Evolutionary conservation across 2,888 invertebrate species (phyloP), one percentile per base, ranked within the genome.

Genomic region (Timema cristinae): DNA sequence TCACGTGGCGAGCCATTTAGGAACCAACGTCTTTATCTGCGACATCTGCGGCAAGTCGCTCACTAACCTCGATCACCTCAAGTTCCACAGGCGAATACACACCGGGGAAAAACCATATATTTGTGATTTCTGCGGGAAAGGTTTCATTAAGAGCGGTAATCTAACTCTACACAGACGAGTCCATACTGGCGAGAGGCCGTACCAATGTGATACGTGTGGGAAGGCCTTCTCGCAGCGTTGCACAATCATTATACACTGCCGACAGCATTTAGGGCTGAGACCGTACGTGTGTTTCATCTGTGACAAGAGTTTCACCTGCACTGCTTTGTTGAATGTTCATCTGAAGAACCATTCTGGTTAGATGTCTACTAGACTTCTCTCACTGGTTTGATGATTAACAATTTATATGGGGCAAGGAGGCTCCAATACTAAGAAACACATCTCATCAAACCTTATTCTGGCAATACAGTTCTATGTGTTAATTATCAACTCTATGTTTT

Each of bases 201-300:
- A 81, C 67, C 73, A 75, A 15, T 81, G 81, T 56, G 72, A 76
- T 48, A 77, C 78, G 13, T 81, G 81, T 69, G 79, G 78, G 15
- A 78, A 79, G 72, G 75, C 78, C 50, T 81, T 81, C 73, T 75
- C 81, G 1, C 81, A 81, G 67, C 82, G 82, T 6, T 82, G 81
- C 7, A 82, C 82, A 0, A 78, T 82, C 13, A 82, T 82, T 52
- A 82, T 82, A 5, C 82, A 82, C 76, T 79, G 81, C 5, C 79
- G 82, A 77, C 77, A 56, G 77, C 73, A 5, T 79, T 80, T 71
- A 79, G 78, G 9, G 50, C 76, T 49, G 9, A 47, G 54, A 13
- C 68, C 68, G 8, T 68, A 59, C 13, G n/a, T 9, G 15, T 68
- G 68, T 68, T 50, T 59, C 50, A 15, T 68, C n/a, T 68, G 68